Percentiles rank a stretch among this genome's conserved stretches.
Evolutionary conservation across 2,113 vertebrate species (phyloP).

Genomic region (Coracopsis vasa): DNA sequence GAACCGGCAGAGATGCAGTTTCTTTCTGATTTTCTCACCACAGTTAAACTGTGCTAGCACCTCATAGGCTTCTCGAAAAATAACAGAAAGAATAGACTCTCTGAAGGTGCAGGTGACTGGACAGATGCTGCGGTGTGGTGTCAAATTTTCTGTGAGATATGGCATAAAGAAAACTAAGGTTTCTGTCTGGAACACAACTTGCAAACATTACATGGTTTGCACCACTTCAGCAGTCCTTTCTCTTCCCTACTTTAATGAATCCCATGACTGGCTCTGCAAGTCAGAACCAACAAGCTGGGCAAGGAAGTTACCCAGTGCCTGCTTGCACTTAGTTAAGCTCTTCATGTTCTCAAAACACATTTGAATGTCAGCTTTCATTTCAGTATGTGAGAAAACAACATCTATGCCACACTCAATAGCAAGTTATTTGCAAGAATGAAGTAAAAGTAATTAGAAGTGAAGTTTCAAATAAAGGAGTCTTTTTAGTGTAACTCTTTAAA

Average conservation of each 20-base stretch:
- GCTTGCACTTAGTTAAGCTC: background rate
- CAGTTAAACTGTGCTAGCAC: background rate
- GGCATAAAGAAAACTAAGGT: background rate
- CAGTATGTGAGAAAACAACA: background rate
- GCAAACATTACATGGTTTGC: background rate
- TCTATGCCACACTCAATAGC: background rate
- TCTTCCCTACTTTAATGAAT: background rate
- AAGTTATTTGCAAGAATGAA: background rate
- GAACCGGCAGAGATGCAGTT: background rate
- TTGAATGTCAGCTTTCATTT: background rate
- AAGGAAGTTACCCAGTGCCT: background rate
- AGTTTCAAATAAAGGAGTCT: background rate
- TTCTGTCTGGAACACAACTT: background rate
- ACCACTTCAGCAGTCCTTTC: background rate
- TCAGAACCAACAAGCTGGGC: background rate
- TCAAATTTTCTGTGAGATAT: background rate
- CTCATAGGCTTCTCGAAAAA: background rate
- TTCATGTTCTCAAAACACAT: background rate
- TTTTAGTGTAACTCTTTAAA: background rate
- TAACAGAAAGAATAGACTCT: background rate
- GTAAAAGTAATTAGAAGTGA: background rate
- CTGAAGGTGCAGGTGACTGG: background rate
- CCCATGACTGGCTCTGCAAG: background rate
- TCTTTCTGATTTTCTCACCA: background rate
- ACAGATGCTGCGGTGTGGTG: background rate